phyloP scores from a whole-genome alignment of 2,888 invertebrate genomes.

The Heterodera filipjevi region DNA sequence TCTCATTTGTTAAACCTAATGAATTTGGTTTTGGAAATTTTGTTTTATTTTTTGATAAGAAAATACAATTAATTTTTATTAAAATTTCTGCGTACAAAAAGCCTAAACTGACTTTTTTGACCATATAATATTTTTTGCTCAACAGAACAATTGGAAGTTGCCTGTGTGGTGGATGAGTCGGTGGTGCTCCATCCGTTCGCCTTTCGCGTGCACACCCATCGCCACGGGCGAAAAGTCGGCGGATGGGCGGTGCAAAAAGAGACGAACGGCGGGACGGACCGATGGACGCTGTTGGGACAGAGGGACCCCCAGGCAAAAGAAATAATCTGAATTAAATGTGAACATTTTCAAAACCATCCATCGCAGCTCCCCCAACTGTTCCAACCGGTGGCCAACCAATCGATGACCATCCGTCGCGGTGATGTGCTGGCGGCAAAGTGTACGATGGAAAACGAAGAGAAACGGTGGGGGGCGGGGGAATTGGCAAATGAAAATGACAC shows the following conservation, averaged over 20 bases:
- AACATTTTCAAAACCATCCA: slow-evolving; percentile 71
- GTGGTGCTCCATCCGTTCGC: slow-evolving; percentile 88
- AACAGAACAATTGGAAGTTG: slow-evolving; percentile 78
- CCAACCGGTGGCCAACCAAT: slow-evolving; percentile 76
- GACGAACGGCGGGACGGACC: slow-evolving; percentile 33
- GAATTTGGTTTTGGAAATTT: no score
- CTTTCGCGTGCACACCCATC: slow-evolving; percentile 88
- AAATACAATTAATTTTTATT: no score
- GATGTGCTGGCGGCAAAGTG: slow-evolving; percentile 72
- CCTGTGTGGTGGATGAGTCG: slow-evolving; percentile 76
- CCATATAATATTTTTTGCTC: no score
- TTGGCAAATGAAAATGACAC: neutral
- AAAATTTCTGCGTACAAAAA: no score
- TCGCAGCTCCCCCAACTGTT: slow-evolving; percentile 90
- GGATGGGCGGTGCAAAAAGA: slow-evolving; percentile 61
- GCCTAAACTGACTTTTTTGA: no score
- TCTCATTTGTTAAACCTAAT: slow-evolving; percentile 4
- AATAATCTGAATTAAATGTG: slow-evolving; percentile 92
- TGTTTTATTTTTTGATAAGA: no score
- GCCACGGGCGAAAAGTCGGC: slow-evolving; percentile 67
- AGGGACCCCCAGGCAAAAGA: slow-evolving; percentile 52
- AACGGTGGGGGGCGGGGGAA: slow-evolving; percentile 38
- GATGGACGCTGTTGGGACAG: slow-evolving; percentile 39
- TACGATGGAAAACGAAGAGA: slow-evolving; percentile 59
- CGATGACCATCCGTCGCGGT: slow-evolving; percentile 73